Conservation (phyloP, 2,113 vertebrate genomes). For the Alethe diademata region DNA sequence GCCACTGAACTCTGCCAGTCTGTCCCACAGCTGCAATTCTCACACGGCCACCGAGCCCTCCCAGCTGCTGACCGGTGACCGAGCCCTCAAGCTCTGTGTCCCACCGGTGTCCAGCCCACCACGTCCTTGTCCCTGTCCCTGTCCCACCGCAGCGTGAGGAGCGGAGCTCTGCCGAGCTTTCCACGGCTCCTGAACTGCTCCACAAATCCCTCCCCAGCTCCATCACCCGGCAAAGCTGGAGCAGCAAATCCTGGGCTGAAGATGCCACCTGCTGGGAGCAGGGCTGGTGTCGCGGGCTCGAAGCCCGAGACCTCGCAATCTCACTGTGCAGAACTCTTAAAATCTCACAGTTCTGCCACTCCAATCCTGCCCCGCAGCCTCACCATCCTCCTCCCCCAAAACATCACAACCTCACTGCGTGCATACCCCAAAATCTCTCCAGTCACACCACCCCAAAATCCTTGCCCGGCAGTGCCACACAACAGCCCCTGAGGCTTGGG, state of each 20-base stretch:
- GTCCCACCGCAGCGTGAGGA: fast-evolving
- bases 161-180: too few relatives aligned
- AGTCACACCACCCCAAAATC: background rate
- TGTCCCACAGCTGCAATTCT: background rate
- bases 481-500: background rate
- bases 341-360: background rate
- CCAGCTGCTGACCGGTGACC: fast-evolving
- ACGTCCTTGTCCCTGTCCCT: too few relatives aligned
- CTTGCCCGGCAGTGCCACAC: background rate
- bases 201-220: background rate
- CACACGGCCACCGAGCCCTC: background rate
- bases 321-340: fast-evolving
- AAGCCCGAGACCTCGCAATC: background rate
- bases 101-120: fast-evolving
- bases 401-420: fast-evolving
- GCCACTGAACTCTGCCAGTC: fast-evolving
- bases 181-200: background rate
- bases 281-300: background rate
- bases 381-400: background rate
- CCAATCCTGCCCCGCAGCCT: background rate
- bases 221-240: background rate
- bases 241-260: background rate
- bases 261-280: conserved; percentile 47
- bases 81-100: fast-evolving
- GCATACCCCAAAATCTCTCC: background rate